phyloP scores from a whole-genome alignment of 2,113 vertebrate species.

The Syngnathus scovelli region DNA sequence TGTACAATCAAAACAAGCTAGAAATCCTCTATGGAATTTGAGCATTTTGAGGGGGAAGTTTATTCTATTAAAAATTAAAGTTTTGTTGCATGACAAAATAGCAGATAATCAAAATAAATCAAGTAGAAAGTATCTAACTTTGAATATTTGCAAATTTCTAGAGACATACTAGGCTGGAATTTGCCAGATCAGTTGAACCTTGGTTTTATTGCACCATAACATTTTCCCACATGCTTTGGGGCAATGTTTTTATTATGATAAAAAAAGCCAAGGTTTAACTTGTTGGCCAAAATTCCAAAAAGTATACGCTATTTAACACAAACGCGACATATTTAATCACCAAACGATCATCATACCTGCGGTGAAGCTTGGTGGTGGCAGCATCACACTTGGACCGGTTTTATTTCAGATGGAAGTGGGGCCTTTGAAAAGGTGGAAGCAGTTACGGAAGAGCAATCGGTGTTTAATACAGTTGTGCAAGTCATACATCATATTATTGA shows the following conservation, averaged over 20 bases:
- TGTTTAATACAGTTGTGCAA: background rate
- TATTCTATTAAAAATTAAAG: no score
- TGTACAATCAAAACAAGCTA: no score
- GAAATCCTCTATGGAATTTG: no score
- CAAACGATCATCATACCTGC: constrained; percentile 1
- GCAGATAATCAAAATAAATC: background rate
- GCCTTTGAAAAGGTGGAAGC: no score
- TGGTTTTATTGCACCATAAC: background rate
- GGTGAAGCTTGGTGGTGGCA: no score
- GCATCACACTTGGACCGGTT: no score
- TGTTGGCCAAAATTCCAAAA: background rate
- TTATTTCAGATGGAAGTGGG: no score
- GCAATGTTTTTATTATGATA: no score
- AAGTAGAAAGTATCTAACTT: background rate
- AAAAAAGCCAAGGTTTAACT: no score
- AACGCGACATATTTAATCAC: background rate
- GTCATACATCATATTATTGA: background rate
- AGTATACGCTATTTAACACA: background rate
- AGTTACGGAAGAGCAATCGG: no score
- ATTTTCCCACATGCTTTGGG: background rate
- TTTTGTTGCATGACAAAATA: background rate
- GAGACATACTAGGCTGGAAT: background rate
- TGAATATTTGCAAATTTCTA: background rate
- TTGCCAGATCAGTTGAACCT: background rate
- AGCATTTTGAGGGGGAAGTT: no score